Evolutionary conservation across 2,888 invertebrate species (phyloP), one percentile per base, ranked within the genome.

Genomic region (Brenthis hecate): DNA sequence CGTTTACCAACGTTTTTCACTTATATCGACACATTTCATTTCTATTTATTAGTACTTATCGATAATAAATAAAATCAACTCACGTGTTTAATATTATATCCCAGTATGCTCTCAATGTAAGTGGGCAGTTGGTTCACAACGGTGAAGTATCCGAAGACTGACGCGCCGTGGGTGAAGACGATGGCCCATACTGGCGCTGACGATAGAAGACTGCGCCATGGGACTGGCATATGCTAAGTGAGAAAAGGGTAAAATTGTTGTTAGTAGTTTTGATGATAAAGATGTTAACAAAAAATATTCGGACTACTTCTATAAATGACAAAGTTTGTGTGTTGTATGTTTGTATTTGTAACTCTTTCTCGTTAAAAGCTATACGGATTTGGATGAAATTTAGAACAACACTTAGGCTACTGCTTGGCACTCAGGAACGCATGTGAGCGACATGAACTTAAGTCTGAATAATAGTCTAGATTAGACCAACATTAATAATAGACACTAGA

Each of bases 71-170:
- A 50, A 61, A 16, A 1, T 47, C 13, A 63, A 87, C 92, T 92
- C 77, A 96, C 96, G 85, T 94, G 94, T 89, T 97, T 96, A 78
- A 97, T 96, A 80, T 96, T 94, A 80, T 95, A 96, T 73, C 95
- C 92, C 63, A 97, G 92, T 74, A 97, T 96, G 80, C 95, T 94
- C 85, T 97, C 95, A 95, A 97, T 96, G 85, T 96, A 98, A 1
- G 96, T 96, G 6, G 98, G 98, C 78, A 98, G 93, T 80, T 97
- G 97, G 88, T 97, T 96, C 75, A 97, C 95, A 48, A 98, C 96
- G 13, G 97, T 97, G 88, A 97, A 97, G 91, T 97, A 97, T 0
- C 97, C 96, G 89, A 97, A 98, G 60, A 97, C 97, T 6, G 97
- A 97, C 67, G 96, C 95, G 0, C 95, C 96, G 81, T 97, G 97